Evolutionary conservation across 2,113 vertebrate species (phyloP).

Genomic region (Lophochroa leadbeateri): DNA sequence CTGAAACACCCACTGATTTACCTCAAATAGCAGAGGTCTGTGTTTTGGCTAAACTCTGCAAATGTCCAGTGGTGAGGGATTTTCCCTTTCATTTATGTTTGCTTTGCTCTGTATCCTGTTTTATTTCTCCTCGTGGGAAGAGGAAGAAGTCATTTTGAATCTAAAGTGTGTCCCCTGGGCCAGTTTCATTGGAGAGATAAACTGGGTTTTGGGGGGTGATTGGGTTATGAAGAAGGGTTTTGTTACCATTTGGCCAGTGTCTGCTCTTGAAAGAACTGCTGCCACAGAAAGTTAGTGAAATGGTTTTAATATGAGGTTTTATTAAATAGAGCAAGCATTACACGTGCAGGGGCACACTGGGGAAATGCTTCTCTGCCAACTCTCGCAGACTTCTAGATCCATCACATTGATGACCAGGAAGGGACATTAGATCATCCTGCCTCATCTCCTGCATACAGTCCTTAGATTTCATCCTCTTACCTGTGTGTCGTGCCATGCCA

Average conservation of each 20-base stretch:
- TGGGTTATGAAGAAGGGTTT: background rate
- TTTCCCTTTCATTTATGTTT: background rate
- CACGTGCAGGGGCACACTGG: background rate
- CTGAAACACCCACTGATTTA: background rate
- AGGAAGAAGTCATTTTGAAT: background rate
- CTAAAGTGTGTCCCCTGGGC: background rate
- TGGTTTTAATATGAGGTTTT: background rate
- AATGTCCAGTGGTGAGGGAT: background rate
- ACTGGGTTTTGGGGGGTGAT: background rate
- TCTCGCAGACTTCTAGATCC: background rate
- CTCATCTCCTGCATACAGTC: background rate
- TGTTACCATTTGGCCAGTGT: background rate
- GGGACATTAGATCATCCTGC: constrained; percentile 5
- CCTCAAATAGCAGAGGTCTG: background rate
- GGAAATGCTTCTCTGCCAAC: background rate
- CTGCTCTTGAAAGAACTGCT: background rate
- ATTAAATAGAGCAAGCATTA: background rate
- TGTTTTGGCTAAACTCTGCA: background rate
- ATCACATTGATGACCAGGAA: background rate
- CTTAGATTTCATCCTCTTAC: background rate
- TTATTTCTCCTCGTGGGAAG: background rate
- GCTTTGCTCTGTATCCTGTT: background rate
- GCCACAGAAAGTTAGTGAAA: background rate
- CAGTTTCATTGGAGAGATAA: background rate
- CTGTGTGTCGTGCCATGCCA: rapidly evolving